Percentiles rank a stretch among this genome's conserved stretches.
phyloP scores from a whole-genome alignment of 2,113 vertebrate genomes.

The Carassius carassius region DNA sequence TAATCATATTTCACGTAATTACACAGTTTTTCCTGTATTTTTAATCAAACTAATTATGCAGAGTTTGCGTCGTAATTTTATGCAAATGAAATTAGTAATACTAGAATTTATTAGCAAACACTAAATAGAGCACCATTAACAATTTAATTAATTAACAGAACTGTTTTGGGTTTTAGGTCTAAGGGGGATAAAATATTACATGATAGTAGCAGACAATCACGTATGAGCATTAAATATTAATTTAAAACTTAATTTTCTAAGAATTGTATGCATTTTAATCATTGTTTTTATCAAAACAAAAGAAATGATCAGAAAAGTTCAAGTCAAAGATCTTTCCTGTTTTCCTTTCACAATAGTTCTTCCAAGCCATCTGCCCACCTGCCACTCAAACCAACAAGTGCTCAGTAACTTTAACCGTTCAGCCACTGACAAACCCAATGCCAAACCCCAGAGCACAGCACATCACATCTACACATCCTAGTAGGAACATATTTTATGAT shows the following conservation, averaged over 20 bases:
- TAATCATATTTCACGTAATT: too few species aligned
- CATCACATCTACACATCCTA: slow-evolving; percentile 20
- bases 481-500: slow-evolving; percentile 30
- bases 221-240: not conserved
- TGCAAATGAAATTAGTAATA: not conserved
- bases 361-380: slow-evolving; percentile 1
- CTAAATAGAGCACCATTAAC: too few species aligned
- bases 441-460: slow-evolving; percentile 32
- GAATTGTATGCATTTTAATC: not conserved
- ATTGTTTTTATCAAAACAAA: not conserved
- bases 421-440: not conserved
- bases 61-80: not conserved
- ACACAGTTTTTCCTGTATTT: not conserved
- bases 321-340: not conserved
- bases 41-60: not conserved
- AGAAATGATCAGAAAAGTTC: not conserved
- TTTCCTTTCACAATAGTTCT: not conserved
- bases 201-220: not conserved
- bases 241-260: not conserved
- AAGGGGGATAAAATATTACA: not conserved
- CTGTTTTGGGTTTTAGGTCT: not conserved
- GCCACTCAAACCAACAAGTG: slow-evolving; percentile 24
- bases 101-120: not conserved
- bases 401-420: not conserved
- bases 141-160: not conserved